Evolutionary conservation across 2,113 vertebrate species (phyloP), one percentile per base, ranked within the genome.

Genomic region (Corvus cornix): DNA sequence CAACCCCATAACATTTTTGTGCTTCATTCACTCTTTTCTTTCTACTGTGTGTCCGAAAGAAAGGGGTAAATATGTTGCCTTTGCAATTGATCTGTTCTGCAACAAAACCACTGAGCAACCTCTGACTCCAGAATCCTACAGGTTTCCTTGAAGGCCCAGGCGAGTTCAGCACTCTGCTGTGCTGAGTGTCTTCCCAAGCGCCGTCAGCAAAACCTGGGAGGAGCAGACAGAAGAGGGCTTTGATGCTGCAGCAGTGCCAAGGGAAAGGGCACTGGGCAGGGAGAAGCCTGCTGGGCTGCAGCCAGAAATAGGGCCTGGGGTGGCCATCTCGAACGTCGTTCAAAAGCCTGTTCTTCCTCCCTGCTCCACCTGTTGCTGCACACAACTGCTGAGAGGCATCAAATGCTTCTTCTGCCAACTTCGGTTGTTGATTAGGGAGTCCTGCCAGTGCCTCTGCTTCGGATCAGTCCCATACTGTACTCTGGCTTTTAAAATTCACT

Each of bases 401-500:
- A 59, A 41, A 86, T 24, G 10, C 22, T 72, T 13, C 13, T 49
- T 90, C 52, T 81, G 68, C 49, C 5, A 3, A 4, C 28, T 90
- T 77, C 41, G 23, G 20, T 17, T 81, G 60, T 26, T 77, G 37
- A 53, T 59, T 16, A 56, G 75, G 62, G 48, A 83, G 48, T 30
- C 51, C 58, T 76, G 64, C 43, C 66, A 52, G 7, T 33, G 20
- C 16, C 52, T 80, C 52, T 82, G 69, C 60, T 75, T 67, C 22
- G 2, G 37, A 85, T 73, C 51, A 35, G 49, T 63, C 44, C 55
- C 33, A 13, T 51, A 41, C 49, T 69, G 22, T 58, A 76, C 66
- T 12, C 31, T 59, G 44, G 44, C 48, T 92, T 91, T 95, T 85
- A 84, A 91, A 89, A 94, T 91, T 96, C 55, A 69, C 85, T 95